Conservation (phyloP, 2,888 invertebrate species). For the Dione vanillae region DNA sequence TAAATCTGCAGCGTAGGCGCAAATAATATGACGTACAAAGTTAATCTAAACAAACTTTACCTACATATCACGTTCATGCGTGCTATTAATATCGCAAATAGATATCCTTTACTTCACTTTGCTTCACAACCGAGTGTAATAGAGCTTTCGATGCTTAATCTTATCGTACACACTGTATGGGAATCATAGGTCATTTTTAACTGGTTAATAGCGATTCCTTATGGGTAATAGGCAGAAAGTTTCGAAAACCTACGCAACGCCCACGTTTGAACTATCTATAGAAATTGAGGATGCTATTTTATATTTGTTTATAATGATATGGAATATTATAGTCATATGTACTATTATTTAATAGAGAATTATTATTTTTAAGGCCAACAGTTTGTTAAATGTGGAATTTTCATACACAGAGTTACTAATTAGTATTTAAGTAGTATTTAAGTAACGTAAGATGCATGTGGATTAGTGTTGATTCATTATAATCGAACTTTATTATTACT, state of each 20-base stretch:
- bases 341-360: neutral
- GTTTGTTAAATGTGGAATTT: no score
- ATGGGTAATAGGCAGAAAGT: constrained; percentile 76
- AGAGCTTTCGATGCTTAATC: constrained; percentile 50
- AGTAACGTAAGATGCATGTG: no score
- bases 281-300: constrained; percentile 43
- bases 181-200: constrained; percentile 51
- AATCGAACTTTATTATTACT: no score
- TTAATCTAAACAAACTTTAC: constrained; percentile 38
- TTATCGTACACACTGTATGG: constrained; percentile 34
- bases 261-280: constrained; percentile 65
- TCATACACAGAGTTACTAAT: neutral
- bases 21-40: constrained; percentile 34
- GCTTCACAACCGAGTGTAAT: constrained; percentile 58
- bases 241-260: constrained; percentile 77
- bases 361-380: neutral
- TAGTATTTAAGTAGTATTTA: neutral
- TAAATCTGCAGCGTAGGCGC: constrained; percentile 30
- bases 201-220: constrained; percentile 64
- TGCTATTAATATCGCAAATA: constrained; percentile 65
- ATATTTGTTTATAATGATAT: constrained; percentile 29
- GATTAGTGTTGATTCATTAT: no score
- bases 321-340: constrained; percentile 20
- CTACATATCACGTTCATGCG: constrained; percentile 40
- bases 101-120: constrained; percentile 71